phyloP scores from a whole-genome alignment of 1,140 invertebrate species.

The Brachionus manjavacas region DNA sequence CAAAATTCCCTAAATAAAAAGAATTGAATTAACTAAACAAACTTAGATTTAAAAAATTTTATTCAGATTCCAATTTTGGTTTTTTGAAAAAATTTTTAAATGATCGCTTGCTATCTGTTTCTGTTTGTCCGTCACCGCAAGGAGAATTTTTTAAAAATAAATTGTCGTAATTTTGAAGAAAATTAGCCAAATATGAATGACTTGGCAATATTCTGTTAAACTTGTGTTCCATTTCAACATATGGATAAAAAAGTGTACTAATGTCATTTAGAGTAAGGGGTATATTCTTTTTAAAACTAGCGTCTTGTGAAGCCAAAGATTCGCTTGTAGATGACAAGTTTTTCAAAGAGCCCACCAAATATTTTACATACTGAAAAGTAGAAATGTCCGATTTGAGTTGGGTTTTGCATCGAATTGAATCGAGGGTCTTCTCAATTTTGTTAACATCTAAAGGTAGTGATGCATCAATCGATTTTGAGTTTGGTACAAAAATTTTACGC shows the following conservation, averaged over 20 bases:
- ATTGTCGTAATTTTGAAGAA: slow-evolving; percentile 7
- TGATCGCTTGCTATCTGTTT: background rate
- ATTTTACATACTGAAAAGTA: slow-evolving; percentile 9
- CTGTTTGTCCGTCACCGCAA: background rate
- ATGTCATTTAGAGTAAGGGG: background rate
- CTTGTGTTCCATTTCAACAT: slow-evolving; percentile 19
- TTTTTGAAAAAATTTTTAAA: slow-evolving; percentile 22
- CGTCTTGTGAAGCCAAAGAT: background rate
- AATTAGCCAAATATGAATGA: slow-evolving; percentile 8
- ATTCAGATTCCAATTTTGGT: background rate
- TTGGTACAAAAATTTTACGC: background rate
- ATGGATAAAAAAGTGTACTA: slow-evolving; percentile 18
- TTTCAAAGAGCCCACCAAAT: slow-evolving; percentile 5
- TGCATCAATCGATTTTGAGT: background rate
- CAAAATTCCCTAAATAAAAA: too few species aligned
- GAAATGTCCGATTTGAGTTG: background rate
- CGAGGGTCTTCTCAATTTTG: background rate
- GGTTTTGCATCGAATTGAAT: background rate
- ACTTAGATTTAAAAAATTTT: background rate
- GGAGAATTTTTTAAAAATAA: slow-evolving; percentile 5
- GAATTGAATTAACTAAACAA: background rate
- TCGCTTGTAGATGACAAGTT: background rate
- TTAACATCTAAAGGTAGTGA: background rate
- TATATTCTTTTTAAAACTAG: background rate
- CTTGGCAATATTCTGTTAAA: slow-evolving; percentile 15